A percentile compares a stretch with the other conserved stretches of the same genome.
phyloP scores from a whole-genome alignment of 2,888 invertebrate genomes.

The Sipha maydis region DNA sequence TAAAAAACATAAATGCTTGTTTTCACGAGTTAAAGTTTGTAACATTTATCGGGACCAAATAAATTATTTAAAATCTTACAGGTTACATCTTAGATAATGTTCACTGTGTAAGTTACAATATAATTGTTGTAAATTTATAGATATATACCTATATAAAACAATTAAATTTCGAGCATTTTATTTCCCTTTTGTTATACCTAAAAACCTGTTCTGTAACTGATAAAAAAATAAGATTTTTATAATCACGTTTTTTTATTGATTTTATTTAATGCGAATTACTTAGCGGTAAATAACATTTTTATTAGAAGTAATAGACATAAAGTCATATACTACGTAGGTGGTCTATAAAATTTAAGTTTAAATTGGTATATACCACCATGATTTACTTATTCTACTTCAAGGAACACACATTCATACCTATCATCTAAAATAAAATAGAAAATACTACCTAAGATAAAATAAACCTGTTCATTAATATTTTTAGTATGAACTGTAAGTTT shows the following conservation, averaged over 20 bases:
- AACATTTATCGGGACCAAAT: too few species aligned
- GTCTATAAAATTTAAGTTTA: slow-evolving; percentile 54
- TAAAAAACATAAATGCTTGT: too few species aligned
- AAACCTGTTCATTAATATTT: not conserved
- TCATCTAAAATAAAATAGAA: not conserved
- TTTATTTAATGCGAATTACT: slow-evolving; percentile 52
- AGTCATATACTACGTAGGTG: slow-evolving; percentile 57
- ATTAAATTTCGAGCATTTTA: slow-evolving; percentile 50
- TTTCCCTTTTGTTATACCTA: slow-evolving; percentile 29
- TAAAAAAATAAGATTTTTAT: slow-evolving; percentile 46
- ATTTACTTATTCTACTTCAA: not conserved
- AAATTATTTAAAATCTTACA: too few species aligned
- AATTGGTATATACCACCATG: slow-evolving; percentile 24
- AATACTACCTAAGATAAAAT: not conserved
- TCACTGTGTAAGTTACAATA: too few species aligned
- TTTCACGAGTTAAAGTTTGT: too few species aligned
- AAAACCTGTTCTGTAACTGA: slow-evolving; percentile 47
- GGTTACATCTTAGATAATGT: too few species aligned
- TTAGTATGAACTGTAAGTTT: not conserved
- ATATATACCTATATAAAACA: slow-evolving; percentile 11
- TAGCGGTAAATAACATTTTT: slow-evolving; percentile 55
- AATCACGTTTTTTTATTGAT: slow-evolving; percentile 50
- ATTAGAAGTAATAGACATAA: slow-evolving; percentile 52
- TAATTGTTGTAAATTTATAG: not conserved
- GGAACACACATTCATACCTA: not conserved